Evolutionary conservation across 1,140 invertebrate genomes (phyloP), one percentile per base, ranked within the genome.

Genomic region (Neuroterus valhalla): DNA sequence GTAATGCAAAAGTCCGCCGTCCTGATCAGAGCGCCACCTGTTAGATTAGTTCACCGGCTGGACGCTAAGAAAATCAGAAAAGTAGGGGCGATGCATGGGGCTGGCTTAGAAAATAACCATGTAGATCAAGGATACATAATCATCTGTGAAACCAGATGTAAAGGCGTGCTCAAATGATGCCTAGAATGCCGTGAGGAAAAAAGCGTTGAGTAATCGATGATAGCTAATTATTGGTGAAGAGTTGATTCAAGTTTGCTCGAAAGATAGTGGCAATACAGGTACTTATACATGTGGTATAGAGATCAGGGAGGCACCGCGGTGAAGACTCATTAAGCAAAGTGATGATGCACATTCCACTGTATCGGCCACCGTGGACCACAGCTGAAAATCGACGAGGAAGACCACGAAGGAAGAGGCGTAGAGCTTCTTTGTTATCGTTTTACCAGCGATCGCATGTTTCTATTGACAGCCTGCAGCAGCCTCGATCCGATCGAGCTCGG

Each of bases 291-390:
- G 66, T 72, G 52, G 62, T 70, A 46, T 69, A 44, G 19, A 17
- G 66, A 66, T 42, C 66, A 76, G 74, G 72, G 74, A 77, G 66
- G 48, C 68, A 80, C 50, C 66, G 67, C 68, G 73, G 44, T 75
- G 78, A 77, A 80, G 78, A 77, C 76, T 80, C 76, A 77, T 80
- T 80, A 80, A 80, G 66, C 71, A 74, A 77, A 80, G 78, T 80
- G 78, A 80, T 80, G 78, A 80, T 68, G 78, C 78, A 80, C 75
- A 77, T 80, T 80, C 72, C 74, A 43, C 19, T 67, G 17, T 45
- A 75, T 67, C 44, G 72, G 38, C 55, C 75, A 68, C 48, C 43
- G 50, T 69, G 77, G 72, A 74, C 68, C 76, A 72, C 62, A 26
- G 67, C 44, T 78, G 68, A 75, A 73, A 72, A 74, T 23, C 42